phyloP scores from a whole-genome alignment of 2,888 invertebrate genomes.

The Tanytarsus gracilentus region DNA sequence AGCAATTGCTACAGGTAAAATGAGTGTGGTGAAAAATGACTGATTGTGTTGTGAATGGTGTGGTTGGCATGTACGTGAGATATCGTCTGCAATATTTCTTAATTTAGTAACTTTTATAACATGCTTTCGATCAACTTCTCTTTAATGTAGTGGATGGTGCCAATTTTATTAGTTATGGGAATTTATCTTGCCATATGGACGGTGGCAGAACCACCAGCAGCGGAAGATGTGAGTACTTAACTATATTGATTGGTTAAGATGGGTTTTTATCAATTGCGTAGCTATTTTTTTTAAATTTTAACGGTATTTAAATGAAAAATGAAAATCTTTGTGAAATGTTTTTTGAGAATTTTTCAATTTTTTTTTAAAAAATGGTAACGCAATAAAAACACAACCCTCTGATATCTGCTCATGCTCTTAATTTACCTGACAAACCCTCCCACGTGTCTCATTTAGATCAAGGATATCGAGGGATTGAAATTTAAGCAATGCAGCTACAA shows the following conservation, averaged over 20 bases:
- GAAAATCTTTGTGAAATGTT: not conserved
- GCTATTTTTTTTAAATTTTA: not conserved
- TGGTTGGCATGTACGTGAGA: too few relatives aligned
- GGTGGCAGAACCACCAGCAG: slow-evolving; percentile 72
- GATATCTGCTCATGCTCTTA: not conserved
- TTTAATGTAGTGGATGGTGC: slow-evolving; percentile 91
- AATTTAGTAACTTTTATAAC: too few relatives aligned
- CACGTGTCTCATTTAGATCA: slow-evolving; percentile 46
- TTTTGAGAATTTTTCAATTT: not conserved
- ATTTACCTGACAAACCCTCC: not conserved
- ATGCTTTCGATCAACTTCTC: too few relatives aligned
- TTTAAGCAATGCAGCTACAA: slow-evolving; percentile 86
- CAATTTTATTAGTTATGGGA: slow-evolving; percentile 79
- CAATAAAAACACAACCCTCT: too few relatives aligned
- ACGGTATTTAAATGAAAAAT: not conserved
- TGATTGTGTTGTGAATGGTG: too few relatives aligned
- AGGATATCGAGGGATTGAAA: slow-evolving; percentile 64
- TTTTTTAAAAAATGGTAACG: not conserved
- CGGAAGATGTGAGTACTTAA: slow-evolving; percentile 59
- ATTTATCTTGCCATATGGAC: slow-evolving; percentile 88
- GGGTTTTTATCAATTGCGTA: not conserved
- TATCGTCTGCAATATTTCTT: too few relatives aligned
- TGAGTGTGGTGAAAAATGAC: too few relatives aligned
- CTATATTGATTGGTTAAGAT: too few relatives aligned
- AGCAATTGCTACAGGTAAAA: slow-evolving; percentile 82